phyloP scores from a whole-genome alignment of 2,113 vertebrate species.

The Neomonachus schauinslandi region DNA sequence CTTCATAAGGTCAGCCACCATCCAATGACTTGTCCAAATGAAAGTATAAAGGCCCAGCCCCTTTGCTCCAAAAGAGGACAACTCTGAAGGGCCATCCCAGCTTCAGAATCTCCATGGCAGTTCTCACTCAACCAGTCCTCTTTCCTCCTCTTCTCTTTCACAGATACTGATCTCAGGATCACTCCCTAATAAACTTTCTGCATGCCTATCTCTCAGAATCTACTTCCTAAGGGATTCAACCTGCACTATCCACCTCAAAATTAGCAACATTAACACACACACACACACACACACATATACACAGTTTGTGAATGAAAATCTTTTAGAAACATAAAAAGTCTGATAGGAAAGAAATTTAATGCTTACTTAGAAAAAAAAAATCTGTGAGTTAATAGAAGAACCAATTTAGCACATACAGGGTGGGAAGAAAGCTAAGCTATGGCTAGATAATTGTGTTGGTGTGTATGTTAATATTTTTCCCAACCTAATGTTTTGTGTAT shows the following conservation, averaged over 20 bases:
- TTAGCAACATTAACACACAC: background rate
- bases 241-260: background rate
- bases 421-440: background rate
- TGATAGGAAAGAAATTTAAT: background rate
- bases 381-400: background rate
- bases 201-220: background rate
- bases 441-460: background rate
- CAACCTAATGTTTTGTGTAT: slow-evolving; percentile 35
- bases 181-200: background rate
- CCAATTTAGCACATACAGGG: background rate
- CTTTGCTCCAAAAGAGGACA: background rate
- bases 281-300: background rate
- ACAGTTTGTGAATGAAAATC: background rate
- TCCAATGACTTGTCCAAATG: background rate
- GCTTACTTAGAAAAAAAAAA: background rate
- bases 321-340: background rate
- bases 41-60: background rate
- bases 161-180: background rate
- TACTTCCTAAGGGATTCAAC: background rate
- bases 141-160: background rate
- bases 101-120: too few species aligned
- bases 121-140: background rate
- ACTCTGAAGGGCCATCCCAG: background rate
- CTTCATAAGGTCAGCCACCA: background rate
- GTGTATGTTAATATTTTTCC: slow-evolving; percentile 35